Base-by-base conservation (phyloP, 2,888 invertebrate genomes). In the Pegoplata infirma region DNA sequence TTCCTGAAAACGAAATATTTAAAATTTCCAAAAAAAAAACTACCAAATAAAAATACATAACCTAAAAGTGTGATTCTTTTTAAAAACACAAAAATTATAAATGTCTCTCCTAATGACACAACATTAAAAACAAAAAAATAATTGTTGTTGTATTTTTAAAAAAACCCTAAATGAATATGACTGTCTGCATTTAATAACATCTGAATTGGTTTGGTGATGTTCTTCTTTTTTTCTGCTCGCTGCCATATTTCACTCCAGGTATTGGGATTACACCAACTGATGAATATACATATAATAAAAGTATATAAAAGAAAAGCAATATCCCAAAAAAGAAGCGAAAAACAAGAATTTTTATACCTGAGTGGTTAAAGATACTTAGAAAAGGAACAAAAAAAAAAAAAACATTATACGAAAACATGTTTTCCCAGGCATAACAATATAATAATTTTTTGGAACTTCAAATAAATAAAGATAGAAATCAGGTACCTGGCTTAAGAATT, bases 401-500 rank as follows among this genome's bases (percentile, higher is more conserved):
- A n/a, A n/a, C n/a, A n/a, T n/a, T n/a, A n/a, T n/a, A n/a, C n/a
- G n/a, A 51, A 53, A 63, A 40, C 56, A 63, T 58, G 40, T 44
- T 58, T 68, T 68, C 49, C 40, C 68, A 49, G 56, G 19, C 49
- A 49, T 25, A 51, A 44, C n/a, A 51, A 69, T 46, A 56, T n/a
- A 32, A 25, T 44, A n/a, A n/a, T n/a, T n/a, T n/a, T 14, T 47
- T 47, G 10, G n/a, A 14, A 59, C 21, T 23, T 46, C 14, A 32
- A 12, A 28, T 21, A 58, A 14, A 17, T 12, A 21, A 17, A 53
- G n/a, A 69, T 19, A 67, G 32, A 46, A 46, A 63, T 61, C 75
- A 67, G 67, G 75, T 68, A 75, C 40, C 61, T 68, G 55, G 36
- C 32, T 64, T 25, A 56, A 72, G 40, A 63, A 53, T n/a, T 5